Conservation (phyloP, 2,113 vertebrate species). For the Osmerus eperlanus region DNA sequence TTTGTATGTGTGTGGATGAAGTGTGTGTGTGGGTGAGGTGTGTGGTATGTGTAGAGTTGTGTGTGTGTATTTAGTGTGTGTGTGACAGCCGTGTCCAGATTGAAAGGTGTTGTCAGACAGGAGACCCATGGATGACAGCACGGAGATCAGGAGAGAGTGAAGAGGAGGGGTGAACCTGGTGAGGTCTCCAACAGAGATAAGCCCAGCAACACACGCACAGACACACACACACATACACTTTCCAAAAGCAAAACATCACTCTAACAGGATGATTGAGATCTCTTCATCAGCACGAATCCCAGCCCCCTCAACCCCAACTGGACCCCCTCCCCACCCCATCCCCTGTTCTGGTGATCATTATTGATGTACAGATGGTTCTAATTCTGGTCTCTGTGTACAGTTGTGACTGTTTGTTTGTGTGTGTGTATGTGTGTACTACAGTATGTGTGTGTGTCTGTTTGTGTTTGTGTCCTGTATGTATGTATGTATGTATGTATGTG, state of each 20-base stretch:
- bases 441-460: slow-evolving; percentile 17
- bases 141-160: no score
- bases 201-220: no score
- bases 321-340: no score
- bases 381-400: slow-evolving; percentile 16
- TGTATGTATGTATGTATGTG: neutral
- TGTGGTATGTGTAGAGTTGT: no score
- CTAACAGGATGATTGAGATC: no score
- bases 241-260: no score
- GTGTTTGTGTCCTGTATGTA: neutral
- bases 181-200: no score
- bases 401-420: slow-evolving; percentile 22
- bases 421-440: slow-evolving; percentile 17
- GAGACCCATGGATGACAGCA: neutral
- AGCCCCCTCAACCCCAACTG: no score
- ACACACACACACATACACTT: no score
- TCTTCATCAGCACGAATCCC: no score
- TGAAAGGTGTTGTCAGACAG: neutral
- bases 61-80: neutral
- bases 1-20: neutral
- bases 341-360: neutral
- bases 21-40: neutral
- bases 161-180: no score
- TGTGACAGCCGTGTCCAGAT: neutral
- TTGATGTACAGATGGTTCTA: neutral